Evolutionary conservation across 2,888 invertebrate genomes (phyloP), one percentile per base, ranked within the genome.

Genomic region (Orchesella flavescens): DNA sequence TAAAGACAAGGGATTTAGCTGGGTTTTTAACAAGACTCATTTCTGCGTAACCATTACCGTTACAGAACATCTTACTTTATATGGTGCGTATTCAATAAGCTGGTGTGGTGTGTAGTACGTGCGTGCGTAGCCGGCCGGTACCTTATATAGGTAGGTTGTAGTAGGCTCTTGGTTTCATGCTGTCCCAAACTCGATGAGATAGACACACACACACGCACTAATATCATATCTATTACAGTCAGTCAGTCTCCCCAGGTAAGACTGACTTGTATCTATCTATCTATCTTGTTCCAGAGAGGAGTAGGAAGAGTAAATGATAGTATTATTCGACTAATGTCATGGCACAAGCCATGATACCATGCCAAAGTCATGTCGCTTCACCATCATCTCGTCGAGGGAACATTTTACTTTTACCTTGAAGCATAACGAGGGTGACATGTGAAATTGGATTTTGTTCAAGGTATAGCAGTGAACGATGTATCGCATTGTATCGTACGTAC

Each of bases 401-500:
- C 68, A 61, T 81, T 81, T 81, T 75, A 49, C 17, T 69, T 71
- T 68, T 69, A 81, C 74, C 81, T 81, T 75, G 69, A 61, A 81
- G 81, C 81, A 74, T 81, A 81, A 69, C 81, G 81, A 81, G 81
- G 81, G 68, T 81, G 81, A 81, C 81, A 75, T 81, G 74, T 75
- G 74, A 75, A 81, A 81, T 81, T 81, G 81, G 81, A 81, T 81
- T 81, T 81, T 81, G 57, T 81, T 81, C 81, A 74, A 81, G 81
- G 74, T 81, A 68, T 73, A 66, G 69, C 59, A 69, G 15, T 49
- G n/a, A n/a, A n/a, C n/a, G n/a, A n/a, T n/a, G 49, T 59, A 49
- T 19, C 66, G 21, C 19, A 23, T 19, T 61, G 63, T n/a, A 49
- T 23, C 15, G 43, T 53, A 24, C 49, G 23, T 61, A 34, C 43